phyloP scores from a whole-genome alignment of 92 coral and sea anemone genomes.

The Phenganax subtilis region DNA sequence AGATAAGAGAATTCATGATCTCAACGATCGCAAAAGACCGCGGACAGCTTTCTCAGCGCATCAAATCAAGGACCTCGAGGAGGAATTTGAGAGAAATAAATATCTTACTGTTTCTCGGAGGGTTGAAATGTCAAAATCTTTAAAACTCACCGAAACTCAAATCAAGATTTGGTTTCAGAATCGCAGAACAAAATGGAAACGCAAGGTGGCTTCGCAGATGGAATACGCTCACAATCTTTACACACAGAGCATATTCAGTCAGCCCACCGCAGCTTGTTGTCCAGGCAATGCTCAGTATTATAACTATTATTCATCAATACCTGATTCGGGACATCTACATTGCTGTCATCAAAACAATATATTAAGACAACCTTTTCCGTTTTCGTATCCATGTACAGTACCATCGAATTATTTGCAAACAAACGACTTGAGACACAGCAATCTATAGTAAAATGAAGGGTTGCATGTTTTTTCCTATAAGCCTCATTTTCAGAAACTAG shows the following conservation, averaged over 20 bases:
- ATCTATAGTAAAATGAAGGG: background rate
- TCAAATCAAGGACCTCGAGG: constrained; percentile 87
- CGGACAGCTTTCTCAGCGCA: constrained; percentile 94
- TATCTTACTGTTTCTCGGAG: constrained; percentile 89
- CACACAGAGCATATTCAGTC: constrained; percentile 36
- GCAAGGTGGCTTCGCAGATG: constrained; percentile 91
- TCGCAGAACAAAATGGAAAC: constrained; percentile 95
- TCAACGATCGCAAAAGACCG: constrained; percentile 61
- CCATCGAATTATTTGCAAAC: constrained; percentile 25
- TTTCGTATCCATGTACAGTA: constrained; percentile 34
- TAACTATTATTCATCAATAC: constrained; percentile 1
- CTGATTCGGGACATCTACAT: constrained; percentile 29
- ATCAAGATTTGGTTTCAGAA: constrained; percentile 99
- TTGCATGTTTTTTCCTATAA: background rate
- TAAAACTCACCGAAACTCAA: constrained; percentile 85
- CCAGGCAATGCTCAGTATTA: constrained; percentile 12
- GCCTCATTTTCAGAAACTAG: background rate
- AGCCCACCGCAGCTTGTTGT: constrained; percentile 25
- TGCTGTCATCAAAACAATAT: constrained; percentile 35
- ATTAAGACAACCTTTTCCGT: constrained; percentile 37
- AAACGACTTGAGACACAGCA: constrained; percentile 11
- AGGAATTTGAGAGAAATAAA: constrained; percentile 83
- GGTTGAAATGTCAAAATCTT: constrained; percentile 85
- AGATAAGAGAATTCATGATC: constrained; percentile 18
- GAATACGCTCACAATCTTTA: constrained; percentile 58